These are phyloP conservation scores for Struthidea cinerea DNA, from an alignment of 2,113 vertebrate genomes.

Conservation along the genomic window DNA sequence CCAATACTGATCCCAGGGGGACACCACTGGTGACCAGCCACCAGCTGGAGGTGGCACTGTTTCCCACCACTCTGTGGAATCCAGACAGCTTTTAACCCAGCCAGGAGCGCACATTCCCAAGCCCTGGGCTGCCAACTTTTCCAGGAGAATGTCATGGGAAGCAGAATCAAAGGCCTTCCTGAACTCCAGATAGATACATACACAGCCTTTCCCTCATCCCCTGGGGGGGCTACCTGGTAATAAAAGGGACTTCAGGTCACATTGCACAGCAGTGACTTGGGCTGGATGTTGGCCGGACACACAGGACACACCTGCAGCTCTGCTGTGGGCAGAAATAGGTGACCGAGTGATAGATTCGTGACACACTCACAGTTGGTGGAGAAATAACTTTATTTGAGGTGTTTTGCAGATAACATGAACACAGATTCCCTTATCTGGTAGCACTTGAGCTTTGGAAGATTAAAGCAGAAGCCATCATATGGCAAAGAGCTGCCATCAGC, in stretches of 20 bases:
- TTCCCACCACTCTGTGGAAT: neutral
- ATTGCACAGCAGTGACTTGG: neutral
- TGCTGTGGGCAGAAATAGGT: neutral
- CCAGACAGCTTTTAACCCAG: neutral
- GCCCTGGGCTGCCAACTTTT: neutral
- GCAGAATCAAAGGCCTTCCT: neutral
- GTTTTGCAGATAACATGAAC: neutral
- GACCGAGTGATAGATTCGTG: neutral
- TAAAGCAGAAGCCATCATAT: neutral
- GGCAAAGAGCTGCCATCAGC: neutral
- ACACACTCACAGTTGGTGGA: neutral
- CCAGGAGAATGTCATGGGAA: fast-evolving
- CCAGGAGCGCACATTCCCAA: neutral
- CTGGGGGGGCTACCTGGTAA: neutral
- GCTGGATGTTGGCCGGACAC: neutral
- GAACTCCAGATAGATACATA: too few species aligned
- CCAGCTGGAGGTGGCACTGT: neutral
- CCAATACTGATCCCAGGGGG: neutral
- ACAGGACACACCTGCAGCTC: neutral
- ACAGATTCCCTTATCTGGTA: neutral
- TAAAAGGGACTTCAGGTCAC: neutral
- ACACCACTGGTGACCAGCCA: neutral
- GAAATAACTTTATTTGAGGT: neutral
- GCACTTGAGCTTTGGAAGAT: neutral
- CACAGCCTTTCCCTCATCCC: neutral